A percentile compares a stretch with the other conserved stretches of the same genome.
phyloP scores from a whole-genome alignment of 2,113 vertebrate species.

The Corythoichthys intestinalis region DNA sequence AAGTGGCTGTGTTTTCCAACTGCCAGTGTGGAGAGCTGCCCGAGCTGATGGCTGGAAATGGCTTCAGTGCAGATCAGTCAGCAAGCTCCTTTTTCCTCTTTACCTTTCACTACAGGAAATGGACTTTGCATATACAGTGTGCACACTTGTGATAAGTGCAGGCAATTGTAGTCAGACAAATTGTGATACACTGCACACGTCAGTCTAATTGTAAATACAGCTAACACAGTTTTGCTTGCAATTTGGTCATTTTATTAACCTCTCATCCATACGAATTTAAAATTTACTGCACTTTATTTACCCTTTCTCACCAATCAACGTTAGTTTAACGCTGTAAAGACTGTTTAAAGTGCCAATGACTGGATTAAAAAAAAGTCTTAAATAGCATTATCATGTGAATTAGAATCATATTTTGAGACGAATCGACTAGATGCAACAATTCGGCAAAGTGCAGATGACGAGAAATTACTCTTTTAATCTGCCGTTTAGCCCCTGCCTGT shows the following conservation, averaged over 20 bases:
- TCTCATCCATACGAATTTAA: too few relatives aligned
- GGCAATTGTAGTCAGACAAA: not conserved
- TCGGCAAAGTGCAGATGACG: too few relatives aligned
- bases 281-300: too few relatives aligned
- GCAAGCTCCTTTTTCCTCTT: slow-evolving; percentile 14
- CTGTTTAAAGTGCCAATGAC: too few relatives aligned
- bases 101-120: slow-evolving; percentile 2
- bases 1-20: slow-evolving; percentile 57
- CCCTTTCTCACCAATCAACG: too few relatives aligned
- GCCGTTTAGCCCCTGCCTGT: too few relatives aligned
- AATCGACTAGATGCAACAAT: too few relatives aligned
- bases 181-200: not conserved
- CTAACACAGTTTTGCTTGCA: not conserved
- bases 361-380: too few relatives aligned
- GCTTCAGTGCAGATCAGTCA: slow-evolving; percentile 34
- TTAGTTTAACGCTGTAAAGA: too few relatives aligned
- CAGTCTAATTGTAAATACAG: not conserved
- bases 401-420: too few relatives aligned
- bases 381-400: too few relatives aligned
- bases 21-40: slow-evolving; percentile 44
- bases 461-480: too few relatives aligned
- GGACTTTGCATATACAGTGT: not conserved
- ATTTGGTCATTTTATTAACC: not conserved
- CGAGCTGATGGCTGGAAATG: slow-evolving; percentile 40
- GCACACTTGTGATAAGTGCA: not conserved